Evolutionary conservation across 1,140 invertebrate species (phyloP).

Genomic region (Ceratosolen fusciceps): DNA sequence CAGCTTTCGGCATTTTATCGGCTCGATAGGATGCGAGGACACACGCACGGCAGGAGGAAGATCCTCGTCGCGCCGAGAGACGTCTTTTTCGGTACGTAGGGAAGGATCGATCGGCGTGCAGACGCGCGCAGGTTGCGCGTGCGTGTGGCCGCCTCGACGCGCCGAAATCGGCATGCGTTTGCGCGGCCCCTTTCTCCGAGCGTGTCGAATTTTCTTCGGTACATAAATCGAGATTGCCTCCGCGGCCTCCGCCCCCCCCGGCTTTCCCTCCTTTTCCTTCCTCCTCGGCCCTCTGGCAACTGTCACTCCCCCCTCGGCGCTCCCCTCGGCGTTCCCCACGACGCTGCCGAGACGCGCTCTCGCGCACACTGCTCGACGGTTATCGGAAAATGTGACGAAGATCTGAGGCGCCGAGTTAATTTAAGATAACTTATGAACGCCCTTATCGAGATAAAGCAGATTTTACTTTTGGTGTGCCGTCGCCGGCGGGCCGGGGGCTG

Average conservation of each 20-base stretch:
- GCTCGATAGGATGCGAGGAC: background rate
- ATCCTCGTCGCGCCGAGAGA: slow-evolving; percentile 33
- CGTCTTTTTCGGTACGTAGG: no score
- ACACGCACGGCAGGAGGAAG: background rate
- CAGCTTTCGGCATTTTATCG: slow-evolving; percentile 8
- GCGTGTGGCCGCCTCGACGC: background rate
- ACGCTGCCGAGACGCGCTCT: background rate
- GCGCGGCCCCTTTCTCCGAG: slow-evolving; percentile 16
- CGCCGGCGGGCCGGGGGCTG: background rate
- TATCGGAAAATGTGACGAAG: slow-evolving; percentile 38
- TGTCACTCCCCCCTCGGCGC: background rate
- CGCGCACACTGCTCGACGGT: slow-evolving; percentile 20
- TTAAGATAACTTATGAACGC: slow-evolving; percentile 42
- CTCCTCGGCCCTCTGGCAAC: slow-evolving; percentile 32
- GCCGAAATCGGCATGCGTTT: slow-evolving; percentile 15
- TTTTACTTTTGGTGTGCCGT: background rate
- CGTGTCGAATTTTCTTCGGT: slow-evolving; percentile 40
- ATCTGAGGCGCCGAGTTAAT: slow-evolving; percentile 32
- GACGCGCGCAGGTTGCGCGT: no score
- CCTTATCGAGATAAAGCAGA: slow-evolving; percentile 26
- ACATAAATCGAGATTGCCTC: slow-evolving; percentile 43
- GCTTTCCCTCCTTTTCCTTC: slow-evolving; percentile 9
- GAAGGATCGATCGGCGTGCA: no score
- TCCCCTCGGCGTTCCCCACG: no score
- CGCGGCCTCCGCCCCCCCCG: background rate